Percentiles rank a stretch among this genome's conserved stretches.
These are phyloP conservation scores for Branchellion lobata DNA, from an alignment of 2,888 invertebrate genomes.

Conservation along the genomic window DNA sequence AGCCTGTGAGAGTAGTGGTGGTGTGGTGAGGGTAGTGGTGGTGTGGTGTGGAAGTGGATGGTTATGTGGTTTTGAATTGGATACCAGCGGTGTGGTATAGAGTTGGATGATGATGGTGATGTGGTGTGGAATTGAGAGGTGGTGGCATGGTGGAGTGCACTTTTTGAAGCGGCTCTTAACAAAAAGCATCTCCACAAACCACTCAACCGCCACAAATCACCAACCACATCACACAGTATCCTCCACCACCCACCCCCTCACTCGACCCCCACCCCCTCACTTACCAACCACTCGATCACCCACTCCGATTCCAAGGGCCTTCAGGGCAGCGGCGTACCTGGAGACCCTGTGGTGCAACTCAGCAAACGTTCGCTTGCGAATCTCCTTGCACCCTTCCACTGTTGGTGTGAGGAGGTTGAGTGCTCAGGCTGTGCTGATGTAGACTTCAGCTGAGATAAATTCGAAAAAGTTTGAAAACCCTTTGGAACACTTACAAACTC, in stretches of 20 bases:
- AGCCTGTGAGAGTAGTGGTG: constrained; percentile 58
- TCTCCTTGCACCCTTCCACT: constrained; percentile 55
- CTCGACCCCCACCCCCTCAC: constrained; percentile 40
- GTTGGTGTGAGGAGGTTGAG: constrained; percentile 12
- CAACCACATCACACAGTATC: constrained; percentile 60
- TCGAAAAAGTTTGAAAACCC: too few relatives aligned
- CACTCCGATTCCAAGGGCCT: constrained; percentile 59
- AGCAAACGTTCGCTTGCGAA: constrained; percentile 59
- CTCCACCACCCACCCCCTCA: constrained; percentile 58
- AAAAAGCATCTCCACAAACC: constrained; percentile 50
- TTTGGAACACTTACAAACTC: too few relatives aligned
- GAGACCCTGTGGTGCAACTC: constrained; percentile 61
- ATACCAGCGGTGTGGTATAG: neutral
- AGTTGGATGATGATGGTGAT: neutral
- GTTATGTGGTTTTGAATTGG: too few relatives aligned
- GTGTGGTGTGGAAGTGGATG: neutral
- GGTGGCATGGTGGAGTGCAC: neutral
- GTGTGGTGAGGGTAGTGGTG: neutral
- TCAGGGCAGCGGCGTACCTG: constrained; percentile 61
- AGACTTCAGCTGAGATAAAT: neutral
- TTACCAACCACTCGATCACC: constrained; percentile 65
- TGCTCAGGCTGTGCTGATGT: constrained; percentile 1
- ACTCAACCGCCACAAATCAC: too few relatives aligned
- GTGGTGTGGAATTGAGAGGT: neutral
- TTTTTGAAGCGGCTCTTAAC: neutral